These are phyloP conservation scores for Sclerodermus sp. DNA, from an alignment of 2,888 invertebrate species.

Conservation along the genomic window DNA sequence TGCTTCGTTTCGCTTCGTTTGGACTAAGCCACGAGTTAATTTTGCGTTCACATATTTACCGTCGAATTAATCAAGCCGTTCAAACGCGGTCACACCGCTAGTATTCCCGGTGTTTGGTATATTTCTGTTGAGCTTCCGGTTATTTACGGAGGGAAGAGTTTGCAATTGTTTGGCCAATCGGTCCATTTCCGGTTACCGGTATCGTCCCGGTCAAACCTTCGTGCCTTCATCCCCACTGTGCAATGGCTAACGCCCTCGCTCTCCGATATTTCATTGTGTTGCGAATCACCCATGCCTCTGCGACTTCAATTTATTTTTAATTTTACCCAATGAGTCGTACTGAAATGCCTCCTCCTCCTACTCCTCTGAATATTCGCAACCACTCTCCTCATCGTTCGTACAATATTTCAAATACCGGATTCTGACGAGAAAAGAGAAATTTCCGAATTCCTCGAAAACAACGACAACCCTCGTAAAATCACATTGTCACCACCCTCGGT, in stretches of 20 bases:
- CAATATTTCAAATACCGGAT: too few relatives aligned
- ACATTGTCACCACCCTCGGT: too few relatives aligned
- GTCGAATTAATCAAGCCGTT: constrained; percentile 44
- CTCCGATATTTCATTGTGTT: constrained; percentile 13
- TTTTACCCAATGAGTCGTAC: too few relatives aligned
- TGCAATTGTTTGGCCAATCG: constrained; percentile 51
- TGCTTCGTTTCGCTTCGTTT: too few relatives aligned
- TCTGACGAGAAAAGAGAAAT: too few relatives aligned
- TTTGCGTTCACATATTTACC: constrained; percentile 42
- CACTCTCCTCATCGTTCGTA: too few relatives aligned
- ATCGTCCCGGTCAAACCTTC: constrained; percentile 7
- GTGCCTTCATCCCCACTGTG: constrained; percentile 1
- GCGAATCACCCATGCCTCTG: constrained; percentile 2
- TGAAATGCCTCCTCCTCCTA: too few relatives aligned
- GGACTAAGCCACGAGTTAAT: constrained; percentile 31
- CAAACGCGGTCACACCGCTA: constrained; percentile 34
- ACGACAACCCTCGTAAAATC: too few relatives aligned
- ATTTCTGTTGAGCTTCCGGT: constrained; percentile 44
- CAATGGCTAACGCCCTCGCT: neutral
- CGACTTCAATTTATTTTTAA: too few relatives aligned
- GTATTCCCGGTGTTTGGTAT: constrained; percentile 25
- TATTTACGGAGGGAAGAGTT: constrained; percentile 49
- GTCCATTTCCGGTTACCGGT: constrained; percentile 43
- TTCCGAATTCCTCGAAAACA: too few relatives aligned
- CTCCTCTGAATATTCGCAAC: too few relatives aligned